These are phyloP conservation scores for Drosophila neotestacea DNA, from an alignment of 2,888 invertebrate genomes.

Conservation along the genomic window DNA sequence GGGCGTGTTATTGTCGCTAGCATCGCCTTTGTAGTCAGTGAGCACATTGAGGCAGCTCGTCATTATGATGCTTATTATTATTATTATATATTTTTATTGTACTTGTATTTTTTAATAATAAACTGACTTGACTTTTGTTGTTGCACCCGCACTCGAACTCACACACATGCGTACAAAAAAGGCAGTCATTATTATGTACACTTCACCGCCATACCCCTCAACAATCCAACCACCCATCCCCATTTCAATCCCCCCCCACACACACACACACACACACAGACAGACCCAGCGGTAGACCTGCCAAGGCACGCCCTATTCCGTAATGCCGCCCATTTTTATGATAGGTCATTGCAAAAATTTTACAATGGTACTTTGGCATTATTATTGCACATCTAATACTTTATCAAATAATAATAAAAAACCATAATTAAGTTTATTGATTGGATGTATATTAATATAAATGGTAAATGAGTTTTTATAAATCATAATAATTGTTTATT, in stretches of 20 bases:
- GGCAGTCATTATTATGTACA: constrained; percentile 52
- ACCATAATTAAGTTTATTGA: too few species aligned
- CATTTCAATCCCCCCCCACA: constrained; percentile 1
- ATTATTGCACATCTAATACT: not conserved
- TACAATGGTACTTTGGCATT: constrained; percentile 30
- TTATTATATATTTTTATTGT: constrained; percentile 68
- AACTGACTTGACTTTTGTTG: constrained; percentile 65
- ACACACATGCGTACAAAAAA: constrained; percentile 66
- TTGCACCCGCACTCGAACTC: constrained; percentile 32
- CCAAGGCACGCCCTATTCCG: constrained; percentile 6
- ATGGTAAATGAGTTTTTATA: too few species aligned
- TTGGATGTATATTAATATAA: too few species aligned
- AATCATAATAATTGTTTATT: too few species aligned
- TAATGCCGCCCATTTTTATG: constrained; percentile 46
- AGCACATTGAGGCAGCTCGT: constrained; percentile 12
- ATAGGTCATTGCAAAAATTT: constrained; percentile 32
- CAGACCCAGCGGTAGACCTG: not conserved
- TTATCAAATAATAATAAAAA: not conserved
- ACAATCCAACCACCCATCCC: not conserved
- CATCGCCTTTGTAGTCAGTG: constrained; percentile 40
- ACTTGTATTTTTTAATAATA: constrained; percentile 76
- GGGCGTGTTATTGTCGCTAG: constrained; percentile 49
- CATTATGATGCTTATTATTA: constrained; percentile 64
- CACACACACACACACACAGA: constrained; percentile 1
- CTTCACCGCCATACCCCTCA: constrained; percentile 1